Evolutionary conservation across 1,140 invertebrate species (phyloP), one percentile per base, ranked within the genome.

Genomic region (Habropoda laboriosa): DNA sequence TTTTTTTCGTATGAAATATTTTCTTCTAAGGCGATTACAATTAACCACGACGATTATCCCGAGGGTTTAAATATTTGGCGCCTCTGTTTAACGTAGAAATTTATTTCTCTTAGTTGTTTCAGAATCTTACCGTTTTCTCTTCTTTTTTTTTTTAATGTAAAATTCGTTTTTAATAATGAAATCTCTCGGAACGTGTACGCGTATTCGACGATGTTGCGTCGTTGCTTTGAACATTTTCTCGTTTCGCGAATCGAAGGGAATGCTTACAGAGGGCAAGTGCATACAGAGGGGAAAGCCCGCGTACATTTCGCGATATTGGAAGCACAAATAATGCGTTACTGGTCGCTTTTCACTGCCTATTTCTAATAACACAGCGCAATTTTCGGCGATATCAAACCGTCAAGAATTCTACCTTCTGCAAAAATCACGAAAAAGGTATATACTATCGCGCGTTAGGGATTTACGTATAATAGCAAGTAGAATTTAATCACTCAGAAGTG

Each of bases 261-360:
- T 70, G 66, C n/a, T 60, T 49, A n/a, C n/a, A n/a, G n/a, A n/a
- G n/a, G n/a, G n/a, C n/a, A n/a, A n/a, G 75, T 27, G 66, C 53
- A 70, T n/a, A 47, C 64, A 70, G 42, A 47, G 75, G 32, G 75
- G 32, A 70, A 38, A 7, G n/a, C n/a, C 66, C 49, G 66, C 53
- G 66, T 40, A 40, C 66, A 77, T 77, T 70, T 77, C 32, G 75
- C 21, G 66, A 70, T 77, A 77, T 77, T 70, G 75, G 66, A 70
- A 70, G 42, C 13, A 47, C 55, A 70, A 77, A 70, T 77, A 58
- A 77, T 53, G 42, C 53, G 53, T 70, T 70, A 77, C 60, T 30
- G 74, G 64, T 47, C 42, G 51, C 32, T 68, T 68, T 68, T 77
- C 64, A 70, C 32, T 35, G 18, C 42, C 66, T 40, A n/a, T 18